Percentiles rank a stretch among this genome's conserved stretches.
Conservation (phyloP, 1,140 invertebrate species). For the Drosophila pruinosa region DNA sequence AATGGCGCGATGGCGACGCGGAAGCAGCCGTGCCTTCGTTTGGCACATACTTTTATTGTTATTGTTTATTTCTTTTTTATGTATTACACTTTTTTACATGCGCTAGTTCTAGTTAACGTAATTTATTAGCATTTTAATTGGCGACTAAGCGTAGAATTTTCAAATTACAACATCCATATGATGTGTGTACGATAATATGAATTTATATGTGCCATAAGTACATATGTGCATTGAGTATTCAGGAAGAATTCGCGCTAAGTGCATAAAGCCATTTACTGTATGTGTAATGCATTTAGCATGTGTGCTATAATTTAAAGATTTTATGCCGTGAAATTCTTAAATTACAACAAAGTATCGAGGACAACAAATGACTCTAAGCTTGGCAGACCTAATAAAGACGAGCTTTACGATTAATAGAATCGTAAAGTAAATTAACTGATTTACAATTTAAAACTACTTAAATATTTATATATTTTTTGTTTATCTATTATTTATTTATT, state of each 20-base stretch:
- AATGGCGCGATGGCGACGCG: conserved; percentile 55
- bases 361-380: not conserved
- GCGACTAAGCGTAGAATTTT: not conserved
- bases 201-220: no score
- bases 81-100: not conserved
- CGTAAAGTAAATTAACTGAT: no score
- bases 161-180: not conserved
- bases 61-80: not conserved
- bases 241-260: not conserved
- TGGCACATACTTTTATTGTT: conserved; percentile 27
- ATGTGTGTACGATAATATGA: no score
- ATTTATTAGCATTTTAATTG: conserved; percentile 8
- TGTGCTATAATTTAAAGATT: not conserved
- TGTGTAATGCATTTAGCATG: not conserved
- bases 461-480: no score
- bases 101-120: conserved; percentile 15
- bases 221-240: not conserved
- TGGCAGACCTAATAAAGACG: not conserved
- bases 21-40: conserved; percentile 63
- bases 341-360: not conserved
- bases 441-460: no score
- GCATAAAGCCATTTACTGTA: not conserved
- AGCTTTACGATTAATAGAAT: no score
- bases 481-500: no score
- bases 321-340: not conserved